Conservation (phyloP, 2,888 invertebrate species). For the Megastigmus dorsalis region DNA sequence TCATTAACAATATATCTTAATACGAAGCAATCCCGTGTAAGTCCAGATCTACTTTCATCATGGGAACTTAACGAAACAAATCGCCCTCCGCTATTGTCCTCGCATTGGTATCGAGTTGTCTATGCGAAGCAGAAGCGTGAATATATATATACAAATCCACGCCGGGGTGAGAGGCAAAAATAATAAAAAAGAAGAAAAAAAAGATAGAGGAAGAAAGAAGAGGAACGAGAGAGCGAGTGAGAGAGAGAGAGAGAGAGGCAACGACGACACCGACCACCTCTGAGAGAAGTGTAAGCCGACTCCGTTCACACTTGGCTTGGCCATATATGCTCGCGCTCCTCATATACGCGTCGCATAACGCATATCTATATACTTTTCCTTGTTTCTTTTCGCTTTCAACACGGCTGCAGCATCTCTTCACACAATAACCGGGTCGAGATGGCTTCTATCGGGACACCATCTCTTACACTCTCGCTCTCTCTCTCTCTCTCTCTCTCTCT, state of each 20-base stretch:
- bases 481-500: too few relatives aligned
- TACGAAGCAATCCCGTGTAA: too few relatives aligned
- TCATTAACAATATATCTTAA: too few relatives aligned
- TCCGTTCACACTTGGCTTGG: not conserved
- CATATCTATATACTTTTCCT: constrained; percentile 1
- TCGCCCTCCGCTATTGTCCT: not conserved
- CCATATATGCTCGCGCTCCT: not conserved
- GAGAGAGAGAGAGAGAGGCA: too few relatives aligned
- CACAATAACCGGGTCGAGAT: not conserved
- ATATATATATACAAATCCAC: not conserved
- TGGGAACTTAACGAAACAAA: too few relatives aligned
- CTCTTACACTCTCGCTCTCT: too few relatives aligned
- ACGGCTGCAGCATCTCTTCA: too few relatives aligned
- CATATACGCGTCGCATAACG: not conserved
- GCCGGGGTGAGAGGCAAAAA: not conserved
- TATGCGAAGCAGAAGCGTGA: not conserved
- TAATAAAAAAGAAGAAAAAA: not conserved
- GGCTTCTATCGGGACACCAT: not conserved
- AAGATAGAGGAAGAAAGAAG: too few relatives aligned
- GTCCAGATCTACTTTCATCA: too few relatives aligned
- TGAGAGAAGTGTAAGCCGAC: constrained; percentile 29
- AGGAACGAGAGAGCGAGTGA: too few relatives aligned
- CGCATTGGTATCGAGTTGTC: not conserved
- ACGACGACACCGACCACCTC: constrained; percentile 23
- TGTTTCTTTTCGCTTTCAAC: constrained; percentile 12